Evolutionary conservation across 2,113 vertebrate genomes (phyloP), one percentile per base, ranked within the genome.

Genomic region (Siniperca chuatsi): DNA sequence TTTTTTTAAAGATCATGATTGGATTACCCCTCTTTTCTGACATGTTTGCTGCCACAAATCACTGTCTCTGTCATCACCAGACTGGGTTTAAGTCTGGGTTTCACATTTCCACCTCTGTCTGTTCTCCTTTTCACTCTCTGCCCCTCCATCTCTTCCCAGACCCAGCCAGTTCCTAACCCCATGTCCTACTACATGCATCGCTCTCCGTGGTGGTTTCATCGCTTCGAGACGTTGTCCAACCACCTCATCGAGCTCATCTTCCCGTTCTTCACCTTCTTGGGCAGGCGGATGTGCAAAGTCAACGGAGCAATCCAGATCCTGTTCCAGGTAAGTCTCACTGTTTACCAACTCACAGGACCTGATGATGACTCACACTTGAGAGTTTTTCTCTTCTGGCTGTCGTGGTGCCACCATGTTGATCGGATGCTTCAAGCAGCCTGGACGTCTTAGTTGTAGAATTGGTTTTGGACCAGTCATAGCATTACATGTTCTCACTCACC

Each of bases 141-240:
- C 12, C 2, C 4, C 35, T 35, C 16, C 6, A 1, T 82, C 11
- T 71, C 11, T 60, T 20, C 54, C 9, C 96, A 99, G 98, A 99
- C 98, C 0, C 98, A 99, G 94, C 98, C 98, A 0, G 96, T 99
- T 89, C 98, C 98, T 71, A 99, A 95, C 93, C 97, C 98, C 1
- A 21, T 97, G 40, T 96, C 98, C 4, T 99, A 99, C 93, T 98
- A 96, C 95, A 92, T 99, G 95, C 98, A 99, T 78, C 91, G 55
- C 64, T 97, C 96, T 0, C 98, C 98, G 0, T 96, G 96, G 96
- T 98, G 97, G 97, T 95, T 99, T 69, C 98, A 99, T 37, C 97
- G 92, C 77, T 91, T 97, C 0, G 98, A 99, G 95, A 96, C 95
- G 0, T 57, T 98, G 62, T 93, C 95, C 92, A 99, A 97, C 89